Evolutionary conservation across 30 jellyfish, hydroid and myxozoan genomes (phyloP), one percentile per base, ranked within the genome.

Genomic region (Aurelia coerulea): DNA sequence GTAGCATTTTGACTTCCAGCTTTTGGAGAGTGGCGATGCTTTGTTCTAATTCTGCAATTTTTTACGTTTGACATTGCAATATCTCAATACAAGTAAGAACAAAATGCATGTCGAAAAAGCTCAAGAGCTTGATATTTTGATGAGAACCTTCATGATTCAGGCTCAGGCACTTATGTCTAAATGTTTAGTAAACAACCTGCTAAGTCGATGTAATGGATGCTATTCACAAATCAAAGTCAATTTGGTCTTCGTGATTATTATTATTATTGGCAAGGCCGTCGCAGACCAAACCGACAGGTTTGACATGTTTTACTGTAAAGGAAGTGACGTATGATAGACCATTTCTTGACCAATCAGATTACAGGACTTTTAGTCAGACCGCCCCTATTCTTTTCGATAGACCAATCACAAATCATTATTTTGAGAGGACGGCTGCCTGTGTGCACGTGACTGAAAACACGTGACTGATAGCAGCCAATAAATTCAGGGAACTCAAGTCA

Each of bases 291-390:
- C 72, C 66, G 73, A 54, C 88, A 87, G 88, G 88, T 87, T 74
- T 87, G 96, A 87, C 96, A 78, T 54, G 96, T 87, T 87, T 87
- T 80, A 87, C 96, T 87, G 87, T 2, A 60, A 35, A 71, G 96
- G 96, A 87, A 65, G 86, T 87, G 96, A 87, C 89, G 90, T 87
- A 67, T 62, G 96, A 49, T 62, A 77, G 92, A 58, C 90, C 86
- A 18, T 42, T 39, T 42, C 13, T 56, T 42, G 56, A 72, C 96
- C 96, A 87, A 87, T 87, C 74, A 78, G 35, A 52, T 34, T 23
- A 19, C 73, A 14, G 52, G 58, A 54, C 0, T 35, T 23, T 4
- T 10, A 32, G 80, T 68, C 41, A 83, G 75, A 80, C 90, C 90
- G 18, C 63, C 42, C 1, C 15, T 39, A 41, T 80, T 80, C 79